Percentiles rank a stretch among this genome's conserved stretches.
Conservation (phyloP, 2,888 invertebrate species). For the Ormyrus nitidulus region DNA sequence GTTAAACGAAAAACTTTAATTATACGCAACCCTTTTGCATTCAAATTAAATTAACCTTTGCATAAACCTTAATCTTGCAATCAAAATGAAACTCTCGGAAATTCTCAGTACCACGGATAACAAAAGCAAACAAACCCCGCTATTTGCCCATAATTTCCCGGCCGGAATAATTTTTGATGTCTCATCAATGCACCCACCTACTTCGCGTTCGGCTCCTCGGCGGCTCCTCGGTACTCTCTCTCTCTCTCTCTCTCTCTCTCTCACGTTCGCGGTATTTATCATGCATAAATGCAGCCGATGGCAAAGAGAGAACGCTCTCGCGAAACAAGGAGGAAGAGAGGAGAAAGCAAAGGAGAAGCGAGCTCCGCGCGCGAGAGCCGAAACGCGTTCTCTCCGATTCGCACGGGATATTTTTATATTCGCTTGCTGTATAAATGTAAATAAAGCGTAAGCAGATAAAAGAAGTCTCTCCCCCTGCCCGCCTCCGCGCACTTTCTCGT, state of each 20-base stretch:
- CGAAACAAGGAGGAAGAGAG: not conserved
- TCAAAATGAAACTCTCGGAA: no score
- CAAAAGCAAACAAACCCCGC: no score
- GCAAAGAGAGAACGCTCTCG: not conserved
- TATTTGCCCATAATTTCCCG: no score
- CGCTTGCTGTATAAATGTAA: conserved; percentile 61
- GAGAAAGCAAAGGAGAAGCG: not conserved
- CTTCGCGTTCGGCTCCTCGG: not conserved
- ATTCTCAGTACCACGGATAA: no score
- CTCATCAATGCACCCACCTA: conserved; percentile 30
- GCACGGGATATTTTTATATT: conserved; percentile 60
- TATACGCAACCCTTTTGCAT: no score
- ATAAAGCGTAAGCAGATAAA: conserved; percentile 60
- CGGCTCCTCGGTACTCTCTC: not conserved
- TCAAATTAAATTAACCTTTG: no score
- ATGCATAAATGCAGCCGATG: conserved; percentile 43
- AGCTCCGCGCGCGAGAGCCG: not conserved
- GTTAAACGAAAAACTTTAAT: no score
- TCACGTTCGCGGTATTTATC: conserved; percentile 17
- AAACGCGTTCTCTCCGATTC: conserved; percentile 9
- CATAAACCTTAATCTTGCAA: no score
- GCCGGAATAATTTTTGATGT: conserved; percentile 10
- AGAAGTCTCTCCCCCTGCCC: conserved; percentile 1
- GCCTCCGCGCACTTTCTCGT: not conserved
- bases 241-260: no score